Conservation (phyloP, 2,888 invertebrate genomes). For the Eupithecia pulchellata region DNA sequence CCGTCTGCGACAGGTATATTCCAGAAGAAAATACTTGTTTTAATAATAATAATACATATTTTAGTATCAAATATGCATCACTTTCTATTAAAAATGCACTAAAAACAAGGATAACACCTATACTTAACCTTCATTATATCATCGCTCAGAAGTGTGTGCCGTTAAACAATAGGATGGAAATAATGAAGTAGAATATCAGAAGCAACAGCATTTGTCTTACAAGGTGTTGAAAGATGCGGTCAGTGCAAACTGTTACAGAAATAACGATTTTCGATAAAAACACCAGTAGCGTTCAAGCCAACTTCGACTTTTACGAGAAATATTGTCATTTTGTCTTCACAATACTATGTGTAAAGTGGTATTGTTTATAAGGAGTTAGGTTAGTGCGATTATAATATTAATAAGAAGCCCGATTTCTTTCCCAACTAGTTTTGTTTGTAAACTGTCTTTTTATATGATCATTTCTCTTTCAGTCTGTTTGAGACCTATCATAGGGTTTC, state of each 20-base stretch:
- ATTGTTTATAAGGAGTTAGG: slow-evolving; percentile 38
- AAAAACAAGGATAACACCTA: slow-evolving; percentile 2
- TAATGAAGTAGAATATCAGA: slow-evolving; percentile 7
- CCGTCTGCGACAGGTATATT: not conserved
- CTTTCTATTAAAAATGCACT: not conserved
- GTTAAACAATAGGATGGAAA: slow-evolving; percentile 17
- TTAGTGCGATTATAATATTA: slow-evolving; percentile 28
- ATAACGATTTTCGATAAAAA: slow-evolving; percentile 11
- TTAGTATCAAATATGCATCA: slow-evolving; percentile 17
- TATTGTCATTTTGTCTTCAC: slow-evolving; percentile 18
- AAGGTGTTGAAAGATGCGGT: slow-evolving; percentile 19
- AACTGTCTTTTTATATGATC: not conserved
- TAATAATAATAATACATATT: not conserved
- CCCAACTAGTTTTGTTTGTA: not conserved
- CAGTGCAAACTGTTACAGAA: slow-evolving; percentile 1
- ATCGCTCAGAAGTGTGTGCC: not conserved
- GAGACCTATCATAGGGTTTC: too few species aligned
- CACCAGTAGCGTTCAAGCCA: slow-evolving; percentile 13
- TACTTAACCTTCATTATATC: not conserved
- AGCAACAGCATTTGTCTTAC: slow-evolving; percentile 13
- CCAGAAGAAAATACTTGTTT: not conserved
- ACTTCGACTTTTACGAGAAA: slow-evolving; percentile 13
- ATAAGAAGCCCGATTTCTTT: slow-evolving; percentile 3
- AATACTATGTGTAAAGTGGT: slow-evolving; percentile 31
- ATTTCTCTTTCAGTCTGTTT: too few species aligned